Evolutionary conservation across 2,888 invertebrate genomes (phyloP), one percentile per base, ranked within the genome.

Genomic region (Nasonovia ribisnigri): DNA sequence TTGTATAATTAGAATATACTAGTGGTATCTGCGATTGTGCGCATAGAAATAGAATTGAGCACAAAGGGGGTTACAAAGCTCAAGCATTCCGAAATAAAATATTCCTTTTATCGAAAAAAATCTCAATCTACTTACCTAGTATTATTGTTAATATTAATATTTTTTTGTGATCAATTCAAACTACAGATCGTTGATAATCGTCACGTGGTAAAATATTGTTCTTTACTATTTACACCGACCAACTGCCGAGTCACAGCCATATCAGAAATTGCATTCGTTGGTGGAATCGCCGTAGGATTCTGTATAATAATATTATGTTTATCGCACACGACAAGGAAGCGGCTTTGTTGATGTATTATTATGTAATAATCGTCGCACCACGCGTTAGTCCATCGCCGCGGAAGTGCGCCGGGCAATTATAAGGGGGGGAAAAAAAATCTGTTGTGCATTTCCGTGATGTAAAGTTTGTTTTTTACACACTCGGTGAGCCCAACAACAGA

Each of bases 401-500:
- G 67, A 67, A n/a, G 67, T 67, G 67, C 20, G 20, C 36, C 36
- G 20, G 36, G 77, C 77, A 77, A 77, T 77, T 77, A 36, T 77
- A 20, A 20, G 3, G 36, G 36, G 8, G 3, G 36, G 36, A 2
- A 36, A 77, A 57, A 77, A 20, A 77, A 77, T 36, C 36, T 77
- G 20, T 77, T 77, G 77, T 36, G 20, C 0, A 77, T 36, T 77
- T 77, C 77, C 36, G 36, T 6, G 77, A 77, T 60, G 89, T 20
- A 46, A 51, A 42, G 51, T 91, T 90, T 46, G 57, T 91, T 57
- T 91, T 91, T 92, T 36, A 87, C 87, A 67, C 87, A 92, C 48
- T 92, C 92, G 92, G 88, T 67, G 67, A 67, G 60, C 67, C 67
- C 48, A 48, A 92, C 92, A 92, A 88, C 91, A 16, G 87, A 92